phyloP scores from a whole-genome alignment of 2,797 vertebrate species.

The Hydrocynus forskahlii region DNA sequence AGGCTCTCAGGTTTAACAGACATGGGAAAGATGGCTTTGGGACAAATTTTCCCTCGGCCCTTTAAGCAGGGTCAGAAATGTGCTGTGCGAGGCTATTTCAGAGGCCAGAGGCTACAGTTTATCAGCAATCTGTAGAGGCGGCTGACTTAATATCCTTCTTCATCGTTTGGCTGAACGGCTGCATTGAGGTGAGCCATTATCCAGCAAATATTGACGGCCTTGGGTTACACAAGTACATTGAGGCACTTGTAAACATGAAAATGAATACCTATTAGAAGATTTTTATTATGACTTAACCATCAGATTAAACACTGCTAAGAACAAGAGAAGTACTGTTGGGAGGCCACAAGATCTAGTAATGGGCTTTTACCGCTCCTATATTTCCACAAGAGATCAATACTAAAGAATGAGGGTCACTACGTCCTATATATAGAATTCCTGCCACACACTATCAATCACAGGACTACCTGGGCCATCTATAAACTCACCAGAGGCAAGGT shows the following conservation, averaged over 20 bases:
- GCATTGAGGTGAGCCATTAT: conserved; percentile 32
- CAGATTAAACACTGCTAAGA: conserved; percentile 9
- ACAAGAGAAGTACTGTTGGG: neutral
- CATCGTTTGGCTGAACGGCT: conserved; percentile 40
- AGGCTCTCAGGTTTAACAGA: conserved; percentile 35
- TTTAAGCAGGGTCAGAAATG: conserved; percentile 26
- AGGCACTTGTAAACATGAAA: conserved; percentile 25
- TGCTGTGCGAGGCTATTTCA: conserved; percentile 41
- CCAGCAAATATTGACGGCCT: neutral
- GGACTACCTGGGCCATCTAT: neutral
- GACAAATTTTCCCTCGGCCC: conserved; percentile 3
- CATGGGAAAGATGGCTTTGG: conserved; percentile 32
- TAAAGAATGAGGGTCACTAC: neutral
- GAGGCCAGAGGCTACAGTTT: conserved; percentile 19
- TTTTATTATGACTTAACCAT: conserved; percentile 1
- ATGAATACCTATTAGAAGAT: conserved; percentile 1
- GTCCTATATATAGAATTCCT: conserved; percentile 12
- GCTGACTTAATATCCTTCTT: conserved; percentile 37
- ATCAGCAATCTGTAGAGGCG: conserved; percentile 29
- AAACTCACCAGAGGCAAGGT: neutral
- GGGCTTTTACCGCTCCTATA: conserved; percentile 7
- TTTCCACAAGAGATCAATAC: conserved; percentile 20
- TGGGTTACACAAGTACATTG: neutral
- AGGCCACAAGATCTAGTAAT: conserved; percentile 17
- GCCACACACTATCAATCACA: conserved; percentile 2